phyloP scores from a whole-genome alignment of 2,797 vertebrate genomes.

The Karalla daura region DNA sequence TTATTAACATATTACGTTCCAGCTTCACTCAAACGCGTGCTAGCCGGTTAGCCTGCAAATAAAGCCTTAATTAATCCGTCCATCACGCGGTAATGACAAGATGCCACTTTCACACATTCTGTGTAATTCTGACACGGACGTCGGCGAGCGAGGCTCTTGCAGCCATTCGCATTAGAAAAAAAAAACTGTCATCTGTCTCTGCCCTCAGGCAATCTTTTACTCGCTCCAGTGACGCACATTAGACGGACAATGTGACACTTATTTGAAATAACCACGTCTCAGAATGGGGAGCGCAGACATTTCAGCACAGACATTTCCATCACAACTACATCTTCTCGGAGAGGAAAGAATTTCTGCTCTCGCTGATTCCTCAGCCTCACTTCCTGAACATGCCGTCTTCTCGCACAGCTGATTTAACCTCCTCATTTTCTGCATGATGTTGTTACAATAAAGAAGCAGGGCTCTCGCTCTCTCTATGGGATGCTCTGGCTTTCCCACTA shows the following conservation, averaged over 20 bases:
- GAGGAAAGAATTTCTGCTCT: background rate
- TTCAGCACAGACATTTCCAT: background rate
- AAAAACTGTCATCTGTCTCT: background rate
- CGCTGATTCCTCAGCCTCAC: background rate
- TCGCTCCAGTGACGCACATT: background rate
- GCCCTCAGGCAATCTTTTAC: background rate
- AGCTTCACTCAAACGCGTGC: background rate
- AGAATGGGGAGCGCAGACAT: background rate
- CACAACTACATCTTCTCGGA: background rate
- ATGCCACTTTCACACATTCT: constrained; percentile 4
- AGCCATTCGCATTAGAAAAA: background rate
- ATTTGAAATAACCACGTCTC: background rate
- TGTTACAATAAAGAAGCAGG: background rate
- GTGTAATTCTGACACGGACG: background rate
- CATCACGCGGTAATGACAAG: background rate
- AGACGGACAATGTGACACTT: background rate
- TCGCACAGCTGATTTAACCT: constrained; percentile 2
- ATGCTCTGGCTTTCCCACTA: background rate
- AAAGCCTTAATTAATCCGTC: constrained; percentile 12
- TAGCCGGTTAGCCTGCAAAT: background rate
- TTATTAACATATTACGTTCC: background rate
- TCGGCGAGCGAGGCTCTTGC: background rate
- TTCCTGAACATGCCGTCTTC: background rate
- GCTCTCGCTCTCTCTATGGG: background rate
- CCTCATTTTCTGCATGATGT: background rate